Evolutionary conservation across 2,797 vertebrate genomes (phyloP).

Genomic region (Eurystomus glaucurus): DNA sequence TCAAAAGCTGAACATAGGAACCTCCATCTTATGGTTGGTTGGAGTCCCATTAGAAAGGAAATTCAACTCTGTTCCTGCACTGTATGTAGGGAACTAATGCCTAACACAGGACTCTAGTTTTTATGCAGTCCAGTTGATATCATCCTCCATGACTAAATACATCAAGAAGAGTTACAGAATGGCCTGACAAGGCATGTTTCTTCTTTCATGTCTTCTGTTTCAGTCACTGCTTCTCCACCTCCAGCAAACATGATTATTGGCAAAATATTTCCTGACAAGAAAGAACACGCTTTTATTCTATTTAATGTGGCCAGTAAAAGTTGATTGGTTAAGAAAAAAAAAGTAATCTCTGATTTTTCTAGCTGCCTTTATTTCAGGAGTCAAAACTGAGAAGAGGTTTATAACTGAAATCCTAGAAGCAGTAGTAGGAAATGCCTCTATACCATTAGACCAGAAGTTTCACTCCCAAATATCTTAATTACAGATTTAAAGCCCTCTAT

Average conservation of each 20-base stretch:
- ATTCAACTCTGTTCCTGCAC: neutral
- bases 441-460: neutral
- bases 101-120: neutral
- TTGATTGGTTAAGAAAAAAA: neutral
- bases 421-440: rapidly evolving
- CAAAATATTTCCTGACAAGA: neutral
- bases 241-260: neutral
- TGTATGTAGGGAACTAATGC: neutral
- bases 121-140: neutral
- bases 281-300: neutral
- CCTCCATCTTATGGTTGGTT: neutral
- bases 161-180: neutral
- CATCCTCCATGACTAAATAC: neutral
- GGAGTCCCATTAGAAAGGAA: neutral
- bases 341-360: neutral
- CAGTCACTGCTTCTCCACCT: neutral
- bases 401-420: neutral
- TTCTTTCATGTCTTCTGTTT: neutral
- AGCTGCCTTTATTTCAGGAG: neutral
- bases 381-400: neutral
- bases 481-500: neutral
- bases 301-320: neutral
- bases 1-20: neutral
- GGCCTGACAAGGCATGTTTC: neutral
- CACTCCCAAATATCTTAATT: neutral